phyloP scores from a whole-genome alignment of 2,797 vertebrate genomes.

The Kryptopterus vitreolus region DNA sequence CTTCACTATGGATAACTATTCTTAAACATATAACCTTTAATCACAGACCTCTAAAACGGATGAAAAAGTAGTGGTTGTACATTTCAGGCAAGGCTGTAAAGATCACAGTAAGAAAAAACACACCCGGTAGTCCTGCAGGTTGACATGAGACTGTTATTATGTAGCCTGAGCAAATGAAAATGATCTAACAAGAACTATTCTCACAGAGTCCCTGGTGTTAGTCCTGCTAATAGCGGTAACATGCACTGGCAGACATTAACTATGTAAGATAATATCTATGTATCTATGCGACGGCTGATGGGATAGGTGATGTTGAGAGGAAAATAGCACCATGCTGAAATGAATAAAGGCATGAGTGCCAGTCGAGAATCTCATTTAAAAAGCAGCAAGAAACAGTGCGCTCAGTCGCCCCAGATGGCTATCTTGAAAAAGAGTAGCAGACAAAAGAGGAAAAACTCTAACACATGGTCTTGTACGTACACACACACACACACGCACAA shows the following conservation, averaged over 20 bases:
- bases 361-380: slow-evolving; percentile 33
- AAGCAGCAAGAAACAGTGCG: slow-evolving; percentile 39
- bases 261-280: slow-evolving; percentile 47
- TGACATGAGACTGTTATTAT: slow-evolving; percentile 43
- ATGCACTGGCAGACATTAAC: slow-evolving; percentile 45
- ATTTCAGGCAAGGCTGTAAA: background rate
- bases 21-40: background rate
- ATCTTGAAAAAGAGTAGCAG: slow-evolving; percentile 26
- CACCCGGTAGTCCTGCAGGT: background rate
- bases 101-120: background rate
- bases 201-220: slow-evolving; percentile 17
- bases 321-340: slow-evolving; percentile 32
- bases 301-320: slow-evolving; percentile 38
- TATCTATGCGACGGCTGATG: slow-evolving; percentile 46
- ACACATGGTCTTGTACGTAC: background rate
- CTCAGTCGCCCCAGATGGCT: slow-evolving; percentile 35
- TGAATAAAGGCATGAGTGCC: slow-evolving; percentile 28
- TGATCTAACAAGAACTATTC: slow-evolving; percentile 45
- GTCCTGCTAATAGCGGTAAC: slow-evolving; percentile 20
- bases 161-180: slow-evolving; percentile 47
- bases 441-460: slow-evolving; percentile 34
- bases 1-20: no score
- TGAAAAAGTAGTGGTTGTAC: background rate
- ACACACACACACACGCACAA: slow-evolving; percentile 20
- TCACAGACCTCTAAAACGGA: background rate